phyloP scores from a whole-genome alignment of 2,888 invertebrate species.

The Agrochola litura region DNA sequence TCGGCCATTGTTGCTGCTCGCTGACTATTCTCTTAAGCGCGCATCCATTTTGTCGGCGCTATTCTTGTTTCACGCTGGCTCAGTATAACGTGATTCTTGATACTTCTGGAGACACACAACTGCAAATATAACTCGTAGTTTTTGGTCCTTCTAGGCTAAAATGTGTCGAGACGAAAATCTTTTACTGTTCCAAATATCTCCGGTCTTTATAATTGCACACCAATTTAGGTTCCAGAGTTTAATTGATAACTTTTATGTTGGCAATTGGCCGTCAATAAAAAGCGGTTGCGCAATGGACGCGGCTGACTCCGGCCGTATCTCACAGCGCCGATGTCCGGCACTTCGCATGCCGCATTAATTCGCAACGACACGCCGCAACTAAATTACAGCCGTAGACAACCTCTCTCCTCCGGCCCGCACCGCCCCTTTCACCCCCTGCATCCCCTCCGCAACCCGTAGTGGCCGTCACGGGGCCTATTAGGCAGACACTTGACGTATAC shows the following conservation, averaged over 20 bases:
- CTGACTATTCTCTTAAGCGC: constrained; percentile 31
- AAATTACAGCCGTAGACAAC: constrained; percentile 71
- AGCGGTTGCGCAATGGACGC: constrained; percentile 50
- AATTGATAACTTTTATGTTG: constrained; percentile 48
- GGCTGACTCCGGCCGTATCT: constrained; percentile 52
- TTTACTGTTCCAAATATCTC: constrained; percentile 6
- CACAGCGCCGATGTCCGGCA: constrained; percentile 57
- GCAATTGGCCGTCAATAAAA: constrained; percentile 61
- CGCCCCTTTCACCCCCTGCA: constrained; percentile 28
- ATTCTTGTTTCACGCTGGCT: constrained; percentile 15
- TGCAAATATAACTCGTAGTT: background rate
- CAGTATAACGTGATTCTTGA: background rate
- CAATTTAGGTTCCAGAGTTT: constrained; percentile 39
- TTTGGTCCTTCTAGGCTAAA: background rate
- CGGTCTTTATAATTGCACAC: constrained; percentile 18
- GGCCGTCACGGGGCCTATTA: constrained; percentile 69
- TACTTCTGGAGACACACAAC: background rate
- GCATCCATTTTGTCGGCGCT: constrained; percentile 27
- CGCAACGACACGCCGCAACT: constrained; percentile 74
- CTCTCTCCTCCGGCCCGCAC: constrained; percentile 45
- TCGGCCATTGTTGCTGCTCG: constrained; percentile 41
- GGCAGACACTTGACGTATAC: constrained; percentile 69
- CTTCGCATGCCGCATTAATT: constrained; percentile 64
- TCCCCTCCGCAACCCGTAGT: constrained; percentile 46
- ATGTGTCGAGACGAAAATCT: background rate